A percentile compares a stretch with the other conserved stretches of the same genome.
These are phyloP conservation scores for Silurus asotus DNA, from an alignment of 2,113 vertebrate species.

Conservation along the genomic window DNA sequence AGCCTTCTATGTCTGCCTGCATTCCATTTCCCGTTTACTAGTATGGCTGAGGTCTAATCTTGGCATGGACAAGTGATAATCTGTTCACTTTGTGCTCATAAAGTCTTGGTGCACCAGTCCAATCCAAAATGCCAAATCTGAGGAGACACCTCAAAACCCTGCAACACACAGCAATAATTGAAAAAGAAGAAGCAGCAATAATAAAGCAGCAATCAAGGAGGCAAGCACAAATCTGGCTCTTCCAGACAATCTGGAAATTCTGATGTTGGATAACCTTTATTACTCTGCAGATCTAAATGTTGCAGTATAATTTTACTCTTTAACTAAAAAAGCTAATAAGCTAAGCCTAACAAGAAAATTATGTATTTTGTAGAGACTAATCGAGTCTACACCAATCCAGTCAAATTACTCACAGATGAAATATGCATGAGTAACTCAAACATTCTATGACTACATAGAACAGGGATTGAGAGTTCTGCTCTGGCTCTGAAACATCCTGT, in stretches of 20 bases:
- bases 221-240: background rate
- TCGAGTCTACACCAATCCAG: slow-evolving; percentile 8
- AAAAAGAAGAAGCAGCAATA: slow-evolving; percentile 9
- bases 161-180: slow-evolving; percentile 22
- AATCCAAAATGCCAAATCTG: slow-evolving; percentile 16
- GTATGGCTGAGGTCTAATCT: slow-evolving; percentile 16
- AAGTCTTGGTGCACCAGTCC: slow-evolving; percentile 24
- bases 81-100: slow-evolving; percentile 31
- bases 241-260: background rate
- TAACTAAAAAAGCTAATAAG: background rate
- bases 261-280: background rate
- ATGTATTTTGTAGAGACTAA: background rate
- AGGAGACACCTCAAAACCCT: slow-evolving; percentile 12
- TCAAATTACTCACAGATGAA: slow-evolving; percentile 16
- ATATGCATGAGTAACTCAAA: slow-evolving; percentile 27
- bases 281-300: background rate
- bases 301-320: background rate
- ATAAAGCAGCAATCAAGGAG: slow-evolving; percentile 4
- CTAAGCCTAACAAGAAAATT: background rate
- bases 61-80: slow-evolving; percentile 9
- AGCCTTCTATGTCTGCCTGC: background rate
- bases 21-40: slow-evolving; percentile 1
- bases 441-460: slow-evolving; percentile 11
- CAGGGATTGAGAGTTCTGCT: slow-evolving; percentile 14
- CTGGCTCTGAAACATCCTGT: slow-evolving; percentile 31